Conservation (phyloP, 2,113 vertebrate genomes). For the Oncorhynchus kisutch region DNA sequence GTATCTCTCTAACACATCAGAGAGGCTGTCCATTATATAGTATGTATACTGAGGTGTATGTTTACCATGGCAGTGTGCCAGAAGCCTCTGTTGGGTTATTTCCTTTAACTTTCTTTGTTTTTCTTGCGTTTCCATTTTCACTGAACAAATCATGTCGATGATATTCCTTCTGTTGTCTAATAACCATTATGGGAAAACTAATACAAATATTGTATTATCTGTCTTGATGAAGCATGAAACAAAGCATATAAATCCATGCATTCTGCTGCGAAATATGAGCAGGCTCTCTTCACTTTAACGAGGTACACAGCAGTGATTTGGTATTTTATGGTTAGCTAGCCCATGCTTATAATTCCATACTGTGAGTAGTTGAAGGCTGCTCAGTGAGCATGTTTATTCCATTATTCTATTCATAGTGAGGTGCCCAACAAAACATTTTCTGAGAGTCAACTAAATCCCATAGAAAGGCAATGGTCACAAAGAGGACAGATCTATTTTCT, state of each 20-base stretch:
- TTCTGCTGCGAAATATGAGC: constrained; percentile 3
- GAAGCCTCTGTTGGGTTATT: background rate
- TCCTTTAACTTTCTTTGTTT: constrained; percentile 13
- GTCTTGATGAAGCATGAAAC: constrained; percentile 18
- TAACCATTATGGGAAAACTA: constrained; percentile 3
- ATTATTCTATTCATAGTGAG: constrained; percentile 11
- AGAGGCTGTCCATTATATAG: background rate
- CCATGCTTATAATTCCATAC: constrained; percentile 22
- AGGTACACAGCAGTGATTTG: constrained; percentile 19
- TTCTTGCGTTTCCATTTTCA: background rate
- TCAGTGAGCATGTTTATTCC: constrained; percentile 4
- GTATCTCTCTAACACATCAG: background rate
- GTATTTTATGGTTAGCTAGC: constrained; percentile 10
- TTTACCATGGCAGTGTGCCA: too few relatives aligned
- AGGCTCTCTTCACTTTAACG: constrained; percentile 9
- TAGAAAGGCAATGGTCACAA: background rate
- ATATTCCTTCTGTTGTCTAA: constrained; percentile 4
- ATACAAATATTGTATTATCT: constrained; percentile 20
- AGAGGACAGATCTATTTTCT: too few relatives aligned
- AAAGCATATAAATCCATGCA: constrained; percentile 9
- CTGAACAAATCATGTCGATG: background rate
- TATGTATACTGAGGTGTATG: too few relatives aligned
- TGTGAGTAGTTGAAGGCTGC: constrained; percentile 17
- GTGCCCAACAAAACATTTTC: constrained; percentile 34
- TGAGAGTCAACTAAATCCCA: background rate